Conservation (phyloP, 2,113 vertebrate species). For the Nematolebias whitei region DNA sequence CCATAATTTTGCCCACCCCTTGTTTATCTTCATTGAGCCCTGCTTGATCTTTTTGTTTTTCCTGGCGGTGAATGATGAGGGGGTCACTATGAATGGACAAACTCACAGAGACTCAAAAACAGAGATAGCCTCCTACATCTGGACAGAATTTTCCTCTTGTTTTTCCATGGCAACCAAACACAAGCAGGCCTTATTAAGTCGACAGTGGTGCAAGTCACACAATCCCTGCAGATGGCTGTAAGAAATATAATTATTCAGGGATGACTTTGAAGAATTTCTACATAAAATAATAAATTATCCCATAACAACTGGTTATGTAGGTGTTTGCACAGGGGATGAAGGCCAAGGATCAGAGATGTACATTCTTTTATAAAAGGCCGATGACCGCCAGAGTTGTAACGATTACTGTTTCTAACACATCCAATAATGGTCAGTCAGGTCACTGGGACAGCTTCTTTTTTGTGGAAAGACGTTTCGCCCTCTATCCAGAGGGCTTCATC, state of each 20-base stretch:
- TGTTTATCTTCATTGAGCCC: constrained; percentile 58
- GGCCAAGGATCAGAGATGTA: background rate
- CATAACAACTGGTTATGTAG: background rate
- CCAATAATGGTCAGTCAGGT: too few species aligned
- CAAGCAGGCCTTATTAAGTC: constrained; percentile 4
- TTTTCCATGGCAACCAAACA: constrained; percentile 16
- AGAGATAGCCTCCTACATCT: constrained; percentile 18
- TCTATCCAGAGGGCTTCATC: too few species aligned
- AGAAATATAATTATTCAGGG: background rate
- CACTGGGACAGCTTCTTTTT: too few species aligned
- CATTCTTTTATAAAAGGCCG: background rate
- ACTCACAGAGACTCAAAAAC: constrained; percentile 30
- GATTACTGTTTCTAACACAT: background rate
- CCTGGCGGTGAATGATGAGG: constrained; percentile 62
- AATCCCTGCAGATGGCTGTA: too few species aligned
- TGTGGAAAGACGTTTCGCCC: too few species aligned
- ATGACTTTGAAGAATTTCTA: background rate
- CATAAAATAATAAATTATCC: too few species aligned
- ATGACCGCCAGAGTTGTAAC: background rate
- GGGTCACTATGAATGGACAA: constrained; percentile 47
- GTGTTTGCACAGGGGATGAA: background rate
- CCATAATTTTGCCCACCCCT: constrained; percentile 71
- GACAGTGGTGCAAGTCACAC: too few species aligned
- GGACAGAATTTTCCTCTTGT: constrained; percentile 31
- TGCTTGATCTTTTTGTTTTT: constrained; percentile 62